phyloP scores from a whole-genome alignment of 2,113 vertebrate species.

The Hylia prasina region DNA sequence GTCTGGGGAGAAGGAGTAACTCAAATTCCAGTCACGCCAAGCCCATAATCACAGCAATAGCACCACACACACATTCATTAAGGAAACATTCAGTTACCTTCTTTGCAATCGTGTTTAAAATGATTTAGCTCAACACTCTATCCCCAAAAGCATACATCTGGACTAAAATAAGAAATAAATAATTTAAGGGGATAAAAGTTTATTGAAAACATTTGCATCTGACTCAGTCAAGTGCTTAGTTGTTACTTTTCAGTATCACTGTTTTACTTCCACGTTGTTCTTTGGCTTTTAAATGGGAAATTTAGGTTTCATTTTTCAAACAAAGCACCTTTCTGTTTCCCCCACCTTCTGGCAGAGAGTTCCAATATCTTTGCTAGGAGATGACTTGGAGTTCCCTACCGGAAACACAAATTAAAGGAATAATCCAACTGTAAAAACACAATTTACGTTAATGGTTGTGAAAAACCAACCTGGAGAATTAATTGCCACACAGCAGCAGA shows the following conservation, averaged over 20 bases:
- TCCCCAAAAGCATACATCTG: conserved; percentile 30
- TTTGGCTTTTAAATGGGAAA: not conserved
- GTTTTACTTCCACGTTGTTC: not conserved
- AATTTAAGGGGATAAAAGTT: conserved; percentile 23
- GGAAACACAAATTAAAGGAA: not conserved
- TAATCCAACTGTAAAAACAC: not conserved
- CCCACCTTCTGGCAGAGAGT: not conserved
- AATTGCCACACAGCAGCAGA: not conserved
- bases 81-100: conserved; percentile 12
- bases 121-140: conserved; percentile 32
- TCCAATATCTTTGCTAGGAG: not conserved
- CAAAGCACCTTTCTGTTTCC: not conserved
- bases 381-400: not conserved
- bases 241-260: not conserved
- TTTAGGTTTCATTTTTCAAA: not conserved
- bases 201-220: conserved; percentile 56
- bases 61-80: conserved; percentile 14
- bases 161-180: conserved; percentile 45
- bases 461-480: not conserved
- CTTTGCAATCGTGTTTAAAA: conserved; percentile 42
- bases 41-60: conserved; percentile 12
- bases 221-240: not conserved
- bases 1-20: not conserved
- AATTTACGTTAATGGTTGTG: not conserved
- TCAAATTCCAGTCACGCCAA: conserved; percentile 15